Percentiles rank a stretch among this genome's conserved stretches.
phyloP scores from a whole-genome alignment of 2,797 vertebrate genomes.

The Astyanax mexicanus region DNA sequence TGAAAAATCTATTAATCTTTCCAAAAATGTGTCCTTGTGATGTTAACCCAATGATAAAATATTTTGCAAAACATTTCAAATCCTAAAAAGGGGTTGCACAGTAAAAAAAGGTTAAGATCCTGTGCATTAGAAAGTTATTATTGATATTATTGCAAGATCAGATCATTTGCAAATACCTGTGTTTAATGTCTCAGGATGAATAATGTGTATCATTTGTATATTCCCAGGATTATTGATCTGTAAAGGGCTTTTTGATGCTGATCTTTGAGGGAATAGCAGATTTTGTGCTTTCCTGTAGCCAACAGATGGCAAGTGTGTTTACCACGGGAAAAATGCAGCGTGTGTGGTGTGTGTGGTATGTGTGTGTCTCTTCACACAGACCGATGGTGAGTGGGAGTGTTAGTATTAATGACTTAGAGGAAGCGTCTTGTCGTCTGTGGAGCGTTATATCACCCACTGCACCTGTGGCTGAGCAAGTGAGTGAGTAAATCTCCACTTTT shows the following conservation, averaged over 20 bases:
- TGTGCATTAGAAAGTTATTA: too few species aligned
- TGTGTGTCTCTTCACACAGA: slow-evolving; percentile 21
- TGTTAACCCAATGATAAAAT: too few species aligned
- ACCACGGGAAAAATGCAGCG: slow-evolving; percentile 14
- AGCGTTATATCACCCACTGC: slow-evolving; percentile 30
- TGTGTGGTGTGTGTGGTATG: slow-evolving; percentile 24
- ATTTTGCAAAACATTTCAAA: too few species aligned
- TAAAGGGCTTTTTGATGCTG: neutral
- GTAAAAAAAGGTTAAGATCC: too few species aligned
- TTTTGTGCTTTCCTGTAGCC: slow-evolving; percentile 16
- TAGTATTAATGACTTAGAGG: slow-evolving; percentile 25
- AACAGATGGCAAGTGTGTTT: slow-evolving; percentile 52
- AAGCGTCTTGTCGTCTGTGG: slow-evolving; percentile 20
- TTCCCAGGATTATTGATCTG: neutral
- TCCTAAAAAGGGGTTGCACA: too few species aligned
- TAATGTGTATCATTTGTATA: neutral
- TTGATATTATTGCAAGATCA: neutral
- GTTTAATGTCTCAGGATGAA: neutral
- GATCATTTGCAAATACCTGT: too few species aligned
- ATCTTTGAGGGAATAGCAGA: slow-evolving; percentile 26
- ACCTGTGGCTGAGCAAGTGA: neutral
- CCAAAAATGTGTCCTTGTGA: too few species aligned
- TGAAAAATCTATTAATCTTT: too few species aligned
- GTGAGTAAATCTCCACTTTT: slow-evolving; percentile 6
- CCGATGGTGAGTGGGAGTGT: slow-evolving; percentile 34